Base-by-base conservation (phyloP, 2,797 vertebrate species). In the Sebastes baramenuke region DNA sequence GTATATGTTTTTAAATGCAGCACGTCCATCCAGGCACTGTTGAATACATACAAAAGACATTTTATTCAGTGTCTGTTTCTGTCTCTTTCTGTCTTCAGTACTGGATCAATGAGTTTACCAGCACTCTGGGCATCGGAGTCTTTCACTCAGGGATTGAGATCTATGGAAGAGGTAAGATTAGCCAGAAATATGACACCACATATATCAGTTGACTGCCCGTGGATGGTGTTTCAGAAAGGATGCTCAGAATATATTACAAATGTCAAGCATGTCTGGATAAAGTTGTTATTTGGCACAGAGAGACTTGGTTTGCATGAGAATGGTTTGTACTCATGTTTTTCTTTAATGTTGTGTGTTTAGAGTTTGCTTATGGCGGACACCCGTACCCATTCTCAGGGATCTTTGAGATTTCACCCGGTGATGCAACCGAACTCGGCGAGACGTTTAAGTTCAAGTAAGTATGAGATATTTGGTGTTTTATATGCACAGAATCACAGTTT, bases 381-480 rank as follows among this genome's bases (percentile, higher is more conserved):
- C 98, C 99, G 0, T 99, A 99, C 91, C 97, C 98, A 38, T 99
- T 99, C 96, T 99, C 98, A 96, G 99, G 99, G 93, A 97, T 99
- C 94, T 99, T 99, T 95, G 99, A 99, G 95, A 99, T 99, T 84
- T 97, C 97, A 80, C 99, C 98, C 67, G 97, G 98, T 80, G 98
- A 99, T 88, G 98, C 98, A 88, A 97, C 97, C 13, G 98, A 99
- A 90, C 96, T 99, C 34, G 99, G 99, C 87, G 98, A 99, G 92
- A 99, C 98, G 12, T 99, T 99, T 94, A 99, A 99, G 94, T 99
- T 99, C 95, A 99, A 99, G 98, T 99, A 96, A 97, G 97, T 96
- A 60, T 20, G 18, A 5, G 8, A 56, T 13, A 12, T 61, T 72
- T 68, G 12, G 10, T 67, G 12, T 56, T 42, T 42, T 42, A 42